phyloP scores from a whole-genome alignment of 2,888 invertebrate species.

The Zele albiditarsus region DNA sequence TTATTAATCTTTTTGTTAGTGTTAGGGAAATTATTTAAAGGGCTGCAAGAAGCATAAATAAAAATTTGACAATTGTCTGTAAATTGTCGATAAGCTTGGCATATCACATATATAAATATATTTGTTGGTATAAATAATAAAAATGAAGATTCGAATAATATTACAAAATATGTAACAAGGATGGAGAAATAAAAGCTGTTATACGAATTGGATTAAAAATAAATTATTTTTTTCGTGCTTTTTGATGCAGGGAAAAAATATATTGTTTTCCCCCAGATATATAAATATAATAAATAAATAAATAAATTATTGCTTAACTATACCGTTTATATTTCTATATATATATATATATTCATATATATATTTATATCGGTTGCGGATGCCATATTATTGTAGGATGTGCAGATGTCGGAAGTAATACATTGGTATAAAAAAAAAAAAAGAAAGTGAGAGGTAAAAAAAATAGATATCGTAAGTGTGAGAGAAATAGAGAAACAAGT shows the following conservation, averaged over 20 bases:
- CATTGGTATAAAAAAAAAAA: neutral
- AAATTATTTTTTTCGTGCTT: no score
- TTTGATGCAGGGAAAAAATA: no score
- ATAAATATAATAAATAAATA: no score
- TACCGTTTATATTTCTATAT: neutral
- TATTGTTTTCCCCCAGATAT: no score
- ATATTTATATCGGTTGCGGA: neutral
- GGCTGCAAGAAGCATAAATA: neutral
- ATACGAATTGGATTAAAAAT: conserved; percentile 56
- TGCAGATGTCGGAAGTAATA: conserved; percentile 8
- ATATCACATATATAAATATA: neutral
- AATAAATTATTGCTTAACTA: no score
- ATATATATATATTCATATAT: neutral
- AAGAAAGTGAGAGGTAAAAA: neutral
- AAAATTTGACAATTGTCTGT: neutral
- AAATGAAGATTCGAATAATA: neutral
- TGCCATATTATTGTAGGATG: neutral
- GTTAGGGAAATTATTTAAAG: no score
- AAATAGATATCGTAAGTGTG: neutral
- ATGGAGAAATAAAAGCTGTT: conserved; percentile 67
- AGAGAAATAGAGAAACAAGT: neutral
- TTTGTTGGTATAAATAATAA: neutral
- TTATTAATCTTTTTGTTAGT: no score
- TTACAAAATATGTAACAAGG: conserved; percentile 41
- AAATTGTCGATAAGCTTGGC: neutral